phyloP scores from a whole-genome alignment of 2,888 invertebrate genomes.

The Cantharis nigra region DNA sequence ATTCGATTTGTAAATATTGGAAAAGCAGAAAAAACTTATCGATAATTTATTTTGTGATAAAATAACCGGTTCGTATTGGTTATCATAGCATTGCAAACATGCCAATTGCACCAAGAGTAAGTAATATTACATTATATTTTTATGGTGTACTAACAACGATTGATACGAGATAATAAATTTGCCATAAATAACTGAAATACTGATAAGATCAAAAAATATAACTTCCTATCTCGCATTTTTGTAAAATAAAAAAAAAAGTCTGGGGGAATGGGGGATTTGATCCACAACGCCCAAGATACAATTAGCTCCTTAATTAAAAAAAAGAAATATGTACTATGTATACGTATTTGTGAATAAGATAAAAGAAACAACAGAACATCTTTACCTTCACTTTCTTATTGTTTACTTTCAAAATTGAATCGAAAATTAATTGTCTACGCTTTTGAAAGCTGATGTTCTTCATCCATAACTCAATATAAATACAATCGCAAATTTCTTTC shows the following conservation, averaged over 20 bases:
- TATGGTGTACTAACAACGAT: neutral
- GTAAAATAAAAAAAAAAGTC: too few relatives aligned
- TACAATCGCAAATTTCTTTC: neutral
- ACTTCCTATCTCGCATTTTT: neutral
- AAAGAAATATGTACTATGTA: neutral
- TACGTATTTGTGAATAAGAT: neutral
- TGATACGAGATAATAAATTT: neutral
- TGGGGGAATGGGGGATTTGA: neutral
- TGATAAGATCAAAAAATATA: neutral
- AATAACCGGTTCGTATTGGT: neutral
- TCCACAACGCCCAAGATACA: neutral
- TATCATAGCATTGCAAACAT: neutral
- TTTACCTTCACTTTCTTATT: neutral
- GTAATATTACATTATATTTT: neutral
- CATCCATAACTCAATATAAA: neutral
- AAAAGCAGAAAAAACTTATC: neutral
- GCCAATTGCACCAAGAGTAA: neutral
- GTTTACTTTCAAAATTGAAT: neutral
- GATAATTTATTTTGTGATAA: neutral
- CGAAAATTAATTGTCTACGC: neutral
- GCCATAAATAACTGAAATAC: neutral
- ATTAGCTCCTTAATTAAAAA: neutral
- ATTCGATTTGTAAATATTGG: neutral
- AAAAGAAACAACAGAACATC: neutral
- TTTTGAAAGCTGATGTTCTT: neutral